phyloP scores from a whole-genome alignment of 2,113 vertebrate species.

The Leiothrix lutea region DNA sequence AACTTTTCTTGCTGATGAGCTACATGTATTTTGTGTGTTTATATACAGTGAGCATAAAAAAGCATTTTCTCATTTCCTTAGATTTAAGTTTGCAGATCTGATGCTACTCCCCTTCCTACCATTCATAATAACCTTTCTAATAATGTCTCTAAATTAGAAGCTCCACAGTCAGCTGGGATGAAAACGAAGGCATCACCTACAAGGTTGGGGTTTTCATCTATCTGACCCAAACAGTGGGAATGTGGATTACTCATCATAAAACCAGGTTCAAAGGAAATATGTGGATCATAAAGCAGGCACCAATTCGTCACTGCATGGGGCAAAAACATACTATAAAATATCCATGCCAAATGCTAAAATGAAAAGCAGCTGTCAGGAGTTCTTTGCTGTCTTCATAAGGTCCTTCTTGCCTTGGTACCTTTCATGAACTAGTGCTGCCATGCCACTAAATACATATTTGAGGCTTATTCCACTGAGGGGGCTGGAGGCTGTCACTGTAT shows the following conservation, averaged over 20 bases:
- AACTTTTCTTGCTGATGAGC: background rate
- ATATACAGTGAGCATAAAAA: background rate
- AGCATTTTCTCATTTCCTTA: background rate
- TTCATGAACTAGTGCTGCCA: background rate
- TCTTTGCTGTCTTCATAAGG: background rate
- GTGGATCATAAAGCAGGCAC: background rate
- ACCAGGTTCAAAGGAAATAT: background rate
- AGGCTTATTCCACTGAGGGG: background rate
- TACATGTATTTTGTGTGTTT: background rate
- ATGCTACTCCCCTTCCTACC: background rate
- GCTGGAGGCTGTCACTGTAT: background rate
- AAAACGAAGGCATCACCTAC: background rate
- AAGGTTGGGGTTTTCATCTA: background rate
- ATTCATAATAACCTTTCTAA: background rate
- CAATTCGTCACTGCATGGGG: background rate
- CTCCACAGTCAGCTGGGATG: background rate
- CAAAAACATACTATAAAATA: background rate
- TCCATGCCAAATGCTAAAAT: background rate
- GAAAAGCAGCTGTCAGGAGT: background rate
- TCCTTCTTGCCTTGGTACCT: background rate
- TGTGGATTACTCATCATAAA: background rate
- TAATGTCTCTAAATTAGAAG: background rate
- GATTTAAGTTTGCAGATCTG: background rate
- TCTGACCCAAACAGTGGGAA: background rate
- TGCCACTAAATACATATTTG: background rate